phyloP scores from a whole-genome alignment of 2,113 vertebrate genomes.

The Python bivittatus region DNA sequence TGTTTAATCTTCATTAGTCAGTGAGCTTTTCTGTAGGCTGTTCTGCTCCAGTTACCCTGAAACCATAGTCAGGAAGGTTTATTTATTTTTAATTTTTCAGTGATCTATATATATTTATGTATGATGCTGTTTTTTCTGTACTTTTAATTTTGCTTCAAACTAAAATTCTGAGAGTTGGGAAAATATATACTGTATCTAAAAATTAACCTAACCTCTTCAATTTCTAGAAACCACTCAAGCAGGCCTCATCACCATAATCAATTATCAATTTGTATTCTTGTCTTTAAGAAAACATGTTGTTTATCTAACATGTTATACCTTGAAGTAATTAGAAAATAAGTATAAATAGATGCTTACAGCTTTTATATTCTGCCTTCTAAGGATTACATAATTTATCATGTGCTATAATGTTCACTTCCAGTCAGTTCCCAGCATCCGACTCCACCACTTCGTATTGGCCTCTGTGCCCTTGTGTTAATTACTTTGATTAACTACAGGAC shows the following conservation, averaged over 20 bases:
- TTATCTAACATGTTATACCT: constrained; percentile 3
- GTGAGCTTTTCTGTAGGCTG: neutral
- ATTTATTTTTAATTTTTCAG: neutral
- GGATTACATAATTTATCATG: constrained; percentile 67
- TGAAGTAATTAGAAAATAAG: constrained; percentile 39
- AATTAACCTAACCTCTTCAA: neutral
- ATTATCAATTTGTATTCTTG: neutral
- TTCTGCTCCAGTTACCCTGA: neutral
- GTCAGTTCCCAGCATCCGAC: constrained; percentile 51
- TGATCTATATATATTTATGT: neutral
- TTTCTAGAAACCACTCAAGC: neutral
- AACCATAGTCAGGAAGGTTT: neutral
- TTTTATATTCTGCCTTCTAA: constrained; percentile 47
- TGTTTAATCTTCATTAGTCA: neutral
- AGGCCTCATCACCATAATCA: neutral
- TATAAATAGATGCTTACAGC: constrained; percentile 52
- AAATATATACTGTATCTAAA: neutral
- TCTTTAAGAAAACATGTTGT: neutral
- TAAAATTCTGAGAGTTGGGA: neutral
- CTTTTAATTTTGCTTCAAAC: neutral
- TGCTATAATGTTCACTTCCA: constrained; percentile 60
- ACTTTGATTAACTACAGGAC: constrained; percentile 73
- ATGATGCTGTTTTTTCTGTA: neutral
- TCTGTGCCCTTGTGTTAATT: constrained; percentile 71
- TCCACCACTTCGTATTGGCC: constrained; percentile 53